Evolutionary conservation across 1,140 invertebrate species (phyloP), one percentile per base, ranked within the genome.

Genomic region (fruit fly (Drosophila melanogaster)): DNA sequence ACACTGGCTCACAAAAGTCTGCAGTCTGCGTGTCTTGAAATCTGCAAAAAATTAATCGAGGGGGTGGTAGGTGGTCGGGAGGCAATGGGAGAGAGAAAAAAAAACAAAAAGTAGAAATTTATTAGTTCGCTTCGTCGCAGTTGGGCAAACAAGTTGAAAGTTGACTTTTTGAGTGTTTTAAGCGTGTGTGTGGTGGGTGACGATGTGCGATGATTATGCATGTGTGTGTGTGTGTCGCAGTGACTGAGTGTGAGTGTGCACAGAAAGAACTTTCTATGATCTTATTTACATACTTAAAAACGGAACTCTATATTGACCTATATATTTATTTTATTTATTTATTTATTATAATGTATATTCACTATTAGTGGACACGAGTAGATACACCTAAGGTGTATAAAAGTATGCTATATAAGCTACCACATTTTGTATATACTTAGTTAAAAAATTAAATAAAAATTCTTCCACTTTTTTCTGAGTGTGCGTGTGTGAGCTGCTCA

Each of bases 91-190:
- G 65, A 46, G 37, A 35, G 35, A 41, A 57, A 24, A 60, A 76
- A 49, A 50, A 69, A 83, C 79, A 66, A 81, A 81, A 81, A 85
- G 70, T 85, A 75, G 62, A 90, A 85, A 90, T 90, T 89, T 89
- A 90, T 89, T 89, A 90, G 85, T 89, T 90, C 67, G 85, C 85
- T 90, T 84, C 77, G 77, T 81, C 65, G 85, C 85, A 78, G 72
- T 89, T 86, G 79, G 65, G 81, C 83, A 87, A 87, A 87, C 83
- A 87, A 89, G 79, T 89, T 87, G 72, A 73, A 76, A 85, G 73
- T 65, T 80, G 74, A 69, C 53, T 67, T 61, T 70, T 61, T 49
- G 59, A 51, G 59, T 66, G 55, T 79, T 56, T 64, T 69, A 59
- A 40, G 46, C 58, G 56, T 43, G 22, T 46, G 54, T 47, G 47